Conservation (phyloP, 53 echinoderm and acorn worm species). For the Astropecten irregularis region DNA sequence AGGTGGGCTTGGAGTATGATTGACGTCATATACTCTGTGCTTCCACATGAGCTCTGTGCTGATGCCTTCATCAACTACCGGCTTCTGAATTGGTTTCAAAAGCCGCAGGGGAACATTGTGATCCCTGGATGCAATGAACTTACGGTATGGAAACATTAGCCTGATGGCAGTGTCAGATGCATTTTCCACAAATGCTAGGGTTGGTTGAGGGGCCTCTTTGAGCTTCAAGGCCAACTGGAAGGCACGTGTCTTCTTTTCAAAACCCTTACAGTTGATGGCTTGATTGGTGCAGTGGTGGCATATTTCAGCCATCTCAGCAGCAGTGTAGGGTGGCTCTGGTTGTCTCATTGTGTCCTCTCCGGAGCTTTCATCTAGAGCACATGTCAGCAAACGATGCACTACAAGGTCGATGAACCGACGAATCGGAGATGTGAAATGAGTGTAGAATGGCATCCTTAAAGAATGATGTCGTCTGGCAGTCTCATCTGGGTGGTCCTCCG, state of each 20-base stretch:
- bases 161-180: slow-evolving; percentile 54
- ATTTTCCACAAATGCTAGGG: slow-evolving; percentile 58
- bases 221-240: slow-evolving; percentile 77
- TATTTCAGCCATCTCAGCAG: slow-evolving; percentile 72
- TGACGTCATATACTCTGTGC: slow-evolving; percentile 62
- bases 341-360: background rate
- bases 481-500: slow-evolving; percentile 52
- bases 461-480: slow-evolving; percentile 63
- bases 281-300: slow-evolving; percentile 79
- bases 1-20: slow-evolving; percentile 3
- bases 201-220: slow-evolving; percentile 67
- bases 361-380: background rate
- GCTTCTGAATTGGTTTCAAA: slow-evolving; percentile 70
- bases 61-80: slow-evolving; percentile 30
- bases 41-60: slow-evolving; percentile 66
- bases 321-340: slow-evolving; percentile 59
- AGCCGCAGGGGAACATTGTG: slow-evolving; percentile 20
- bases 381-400: slow-evolving; percentile 77
- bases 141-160: slow-evolving; percentile 64
- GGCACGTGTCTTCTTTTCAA: slow-evolving; percentile 57
- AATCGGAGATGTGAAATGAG: slow-evolving; percentile 83
- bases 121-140: slow-evolving; percentile 24
- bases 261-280: slow-evolving; percentile 60
- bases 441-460: slow-evolving; percentile 38
- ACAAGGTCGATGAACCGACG: slow-evolving; percentile 85